Evolutionary conservation across 2,888 invertebrate genomes (phyloP).

Genomic region (Alentia gelatinosa): DNA sequence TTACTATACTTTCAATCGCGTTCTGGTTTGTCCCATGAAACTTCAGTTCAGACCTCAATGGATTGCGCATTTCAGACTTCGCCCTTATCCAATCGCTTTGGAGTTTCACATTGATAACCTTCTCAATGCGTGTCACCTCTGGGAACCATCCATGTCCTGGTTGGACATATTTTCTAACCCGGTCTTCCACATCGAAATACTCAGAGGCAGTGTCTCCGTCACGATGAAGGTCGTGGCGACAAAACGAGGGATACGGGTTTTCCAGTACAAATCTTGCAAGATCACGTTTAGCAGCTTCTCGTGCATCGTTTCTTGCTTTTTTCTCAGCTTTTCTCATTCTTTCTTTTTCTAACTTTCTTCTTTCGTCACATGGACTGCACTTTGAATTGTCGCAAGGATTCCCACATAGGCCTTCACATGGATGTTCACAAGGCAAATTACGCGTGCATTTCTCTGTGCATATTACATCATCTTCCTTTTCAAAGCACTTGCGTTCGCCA

Average conservation of each 20-base stretch:
- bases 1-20: constrained; percentile 56
- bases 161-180: constrained; percentile 58
- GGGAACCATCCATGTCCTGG: constrained; percentile 61
- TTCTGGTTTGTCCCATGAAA: constrained; percentile 59
- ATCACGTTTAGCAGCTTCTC: neutral
- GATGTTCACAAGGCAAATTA: constrained; percentile 55
- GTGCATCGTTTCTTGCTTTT: neutral
- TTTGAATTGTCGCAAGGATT: constrained; percentile 18
- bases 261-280: neutral
- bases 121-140: constrained; percentile 57
- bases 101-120: constrained; percentile 56
- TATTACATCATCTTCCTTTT: neutral
- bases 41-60: constrained; percentile 51
- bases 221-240: constrained; percentile 16
- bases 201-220: constrained; percentile 58
- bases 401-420: constrained; percentile 54
- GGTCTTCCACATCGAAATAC: constrained; percentile 58
- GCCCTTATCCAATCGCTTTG: constrained; percentile 36
- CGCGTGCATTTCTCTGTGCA: constrained; percentile 56
- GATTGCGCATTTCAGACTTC: constrained; percentile 42
- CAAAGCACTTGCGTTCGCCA: neutral
- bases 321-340: neutral
- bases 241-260: neutral
- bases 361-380: constrained; percentile 24
- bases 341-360: neutral